Evolutionary conservation across 1,140 invertebrate genomes (phyloP).

Genomic region (Schlechtendalia chinensis): DNA sequence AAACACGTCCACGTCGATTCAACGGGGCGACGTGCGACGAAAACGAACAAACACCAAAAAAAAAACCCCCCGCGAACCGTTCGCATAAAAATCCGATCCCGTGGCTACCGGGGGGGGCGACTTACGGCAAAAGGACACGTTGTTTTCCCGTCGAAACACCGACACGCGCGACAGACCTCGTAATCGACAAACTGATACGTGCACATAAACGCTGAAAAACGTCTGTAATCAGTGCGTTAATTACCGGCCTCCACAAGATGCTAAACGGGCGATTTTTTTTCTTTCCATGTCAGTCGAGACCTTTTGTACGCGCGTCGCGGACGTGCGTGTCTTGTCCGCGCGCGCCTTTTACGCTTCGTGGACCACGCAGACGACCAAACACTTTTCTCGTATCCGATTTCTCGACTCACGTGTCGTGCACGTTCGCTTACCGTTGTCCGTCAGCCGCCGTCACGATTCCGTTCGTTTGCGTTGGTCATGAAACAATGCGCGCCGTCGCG

Average conservation of each 20-base stretch:
- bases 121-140: no score
- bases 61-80: no score
- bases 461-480: conserved; percentile 16
- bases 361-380: not conserved
- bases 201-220: conserved; percentile 33
- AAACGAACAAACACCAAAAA: no score
- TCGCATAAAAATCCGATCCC: no score
- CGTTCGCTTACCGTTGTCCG: no score
- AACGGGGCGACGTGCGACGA: no score
- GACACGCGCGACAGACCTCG: conserved; percentile 33
- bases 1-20: no score
- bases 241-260: conserved; percentile 48
- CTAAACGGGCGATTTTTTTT: conserved; percentile 46
- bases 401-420: no score
- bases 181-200: conserved; percentile 30
- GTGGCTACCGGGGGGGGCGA: no score
- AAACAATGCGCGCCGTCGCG: conserved; percentile 8
- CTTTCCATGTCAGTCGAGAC: conserved; percentile 44
- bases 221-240: conserved; percentile 48
- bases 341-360: not conserved
- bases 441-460: no score
- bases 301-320: conserved; percentile 30
- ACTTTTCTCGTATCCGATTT: not conserved
- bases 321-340: conserved; percentile 31
- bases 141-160: conserved; percentile 16